Conservation (phyloP, 2,888 invertebrate genomes). For the Philhelius pedissequus region DNA sequence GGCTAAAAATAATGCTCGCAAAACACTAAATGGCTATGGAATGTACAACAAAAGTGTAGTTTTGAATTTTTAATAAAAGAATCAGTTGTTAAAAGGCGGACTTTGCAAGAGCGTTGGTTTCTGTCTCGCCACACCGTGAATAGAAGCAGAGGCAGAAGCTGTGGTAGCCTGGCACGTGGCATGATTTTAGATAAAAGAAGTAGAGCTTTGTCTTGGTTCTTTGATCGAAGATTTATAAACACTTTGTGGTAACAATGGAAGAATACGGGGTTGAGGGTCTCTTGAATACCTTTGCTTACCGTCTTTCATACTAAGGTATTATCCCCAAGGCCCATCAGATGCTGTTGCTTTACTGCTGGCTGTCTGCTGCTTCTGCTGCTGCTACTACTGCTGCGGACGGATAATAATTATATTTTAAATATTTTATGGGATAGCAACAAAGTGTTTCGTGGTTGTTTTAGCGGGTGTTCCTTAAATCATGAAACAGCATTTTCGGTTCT, state of each 20-base stretch:
- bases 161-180: not conserved
- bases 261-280: not conserved
- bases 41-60: slow-evolving; percentile 54
- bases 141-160: not conserved
- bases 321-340: slow-evolving; percentile 37
- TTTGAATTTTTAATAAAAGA: slow-evolving; percentile 68
- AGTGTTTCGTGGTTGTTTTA: slow-evolving; percentile 52
- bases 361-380: not conserved
- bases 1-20: slow-evolving; percentile 38
- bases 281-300: not conserved
- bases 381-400: slow-evolving; percentile 5
- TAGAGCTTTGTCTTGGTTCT: not conserved
- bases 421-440: slow-evolving; percentile 50
- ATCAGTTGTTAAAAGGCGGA: slow-evolving; percentile 40
- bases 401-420: slow-evolving; percentile 67
- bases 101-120: not conserved
- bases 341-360: slow-evolving; percentile 20
- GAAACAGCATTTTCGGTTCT: not conserved
- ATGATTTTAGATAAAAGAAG: not conserved
- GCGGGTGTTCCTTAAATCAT: not conserved
- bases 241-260: not conserved
- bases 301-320: slow-evolving; percentile 2
- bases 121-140: not conserved
- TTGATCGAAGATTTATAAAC: slow-evolving; percentile 42
- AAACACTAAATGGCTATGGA: slow-evolving; percentile 45